These are phyloP conservation scores for Sinosuthora webbiana DNA, from an alignment of 2,113 vertebrate species.

Conservation along the genomic window DNA sequence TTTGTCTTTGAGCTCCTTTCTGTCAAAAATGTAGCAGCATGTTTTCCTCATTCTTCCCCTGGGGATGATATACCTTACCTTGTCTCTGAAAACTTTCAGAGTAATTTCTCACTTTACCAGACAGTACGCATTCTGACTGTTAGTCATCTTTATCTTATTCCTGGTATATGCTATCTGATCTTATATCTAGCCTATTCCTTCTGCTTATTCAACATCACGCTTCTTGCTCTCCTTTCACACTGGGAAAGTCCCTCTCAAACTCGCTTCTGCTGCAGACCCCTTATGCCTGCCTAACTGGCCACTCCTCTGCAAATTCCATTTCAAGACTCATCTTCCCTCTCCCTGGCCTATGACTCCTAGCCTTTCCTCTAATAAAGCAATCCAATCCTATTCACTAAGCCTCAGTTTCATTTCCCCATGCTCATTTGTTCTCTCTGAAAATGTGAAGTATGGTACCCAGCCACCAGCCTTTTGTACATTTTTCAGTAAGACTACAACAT, in stretches of 20 bases:
- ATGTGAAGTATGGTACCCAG: not conserved
- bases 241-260: not conserved
- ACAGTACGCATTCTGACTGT: not conserved
- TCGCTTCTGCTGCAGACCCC: not conserved
- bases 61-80: not conserved
- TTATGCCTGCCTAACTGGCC: not conserved
- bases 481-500: not conserved
- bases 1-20: not conserved
- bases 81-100: not conserved
- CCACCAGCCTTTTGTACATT: not conserved
- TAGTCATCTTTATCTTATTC: not conserved
- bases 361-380: conserved; percentile 12
- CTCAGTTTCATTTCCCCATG: not conserved
- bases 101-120: not conserved
- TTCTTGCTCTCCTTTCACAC: not conserved
- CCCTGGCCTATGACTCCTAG: conserved; percentile 7
- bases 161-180: not conserved
- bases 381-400: not conserved
- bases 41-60: not conserved
- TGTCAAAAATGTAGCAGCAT: not conserved
- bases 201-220: not conserved
- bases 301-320: not conserved
- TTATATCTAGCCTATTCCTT: not conserved
- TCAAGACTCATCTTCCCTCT: conserved; percentile 2
- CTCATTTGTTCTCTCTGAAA: not conserved